These are phyloP conservation scores for Drosophila hamatofila DNA, from an alignment of 2,888 invertebrate genomes.

Conservation along the genomic window DNA sequence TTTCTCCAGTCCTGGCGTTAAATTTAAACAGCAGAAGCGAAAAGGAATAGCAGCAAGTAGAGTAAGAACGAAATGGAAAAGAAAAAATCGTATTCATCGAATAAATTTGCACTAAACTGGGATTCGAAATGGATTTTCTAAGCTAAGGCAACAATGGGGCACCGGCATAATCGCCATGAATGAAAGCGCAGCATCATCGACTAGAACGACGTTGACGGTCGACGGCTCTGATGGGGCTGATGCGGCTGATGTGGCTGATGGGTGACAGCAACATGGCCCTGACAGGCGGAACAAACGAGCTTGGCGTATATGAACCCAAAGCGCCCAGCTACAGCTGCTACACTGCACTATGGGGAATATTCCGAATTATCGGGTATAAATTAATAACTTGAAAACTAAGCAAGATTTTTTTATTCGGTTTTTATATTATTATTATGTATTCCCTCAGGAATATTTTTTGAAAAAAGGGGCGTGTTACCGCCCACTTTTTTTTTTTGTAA, in stretches of 20 bases:
- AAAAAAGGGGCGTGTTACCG: too few relatives aligned
- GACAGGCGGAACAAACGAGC: slow-evolving; percentile 78
- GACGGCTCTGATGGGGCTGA: slow-evolving; percentile 37
- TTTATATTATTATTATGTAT: too few relatives aligned
- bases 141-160: slow-evolving; percentile 73
- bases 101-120: slow-evolving; percentile 82
- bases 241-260: slow-evolving; percentile 43
- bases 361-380: too few relatives aligned
- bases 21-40: slow-evolving; percentile 65
- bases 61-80: slow-evolving; percentile 15
- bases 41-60: slow-evolving; percentile 36
- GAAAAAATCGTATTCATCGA: slow-evolving; percentile 53
- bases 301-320: slow-evolving; percentile 54
- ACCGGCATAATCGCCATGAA: slow-evolving; percentile 75
- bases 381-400: too few relatives aligned
- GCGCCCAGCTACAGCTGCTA: slow-evolving; percentile 36
- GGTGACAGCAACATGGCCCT: slow-evolving; percentile 64
- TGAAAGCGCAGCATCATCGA: slow-evolving; percentile 78
- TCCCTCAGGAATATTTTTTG: too few relatives aligned
- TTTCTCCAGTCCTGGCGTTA: slow-evolving; percentile 56
- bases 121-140: slow-evolving; percentile 77
- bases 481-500: too few relatives aligned
- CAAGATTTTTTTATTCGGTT: too few relatives aligned
- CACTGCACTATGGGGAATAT: too few relatives aligned
- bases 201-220: slow-evolving; percentile 21